phyloP scores from a whole-genome alignment of 2,797 vertebrate genomes.

The Oryzias sinensis region DNA sequence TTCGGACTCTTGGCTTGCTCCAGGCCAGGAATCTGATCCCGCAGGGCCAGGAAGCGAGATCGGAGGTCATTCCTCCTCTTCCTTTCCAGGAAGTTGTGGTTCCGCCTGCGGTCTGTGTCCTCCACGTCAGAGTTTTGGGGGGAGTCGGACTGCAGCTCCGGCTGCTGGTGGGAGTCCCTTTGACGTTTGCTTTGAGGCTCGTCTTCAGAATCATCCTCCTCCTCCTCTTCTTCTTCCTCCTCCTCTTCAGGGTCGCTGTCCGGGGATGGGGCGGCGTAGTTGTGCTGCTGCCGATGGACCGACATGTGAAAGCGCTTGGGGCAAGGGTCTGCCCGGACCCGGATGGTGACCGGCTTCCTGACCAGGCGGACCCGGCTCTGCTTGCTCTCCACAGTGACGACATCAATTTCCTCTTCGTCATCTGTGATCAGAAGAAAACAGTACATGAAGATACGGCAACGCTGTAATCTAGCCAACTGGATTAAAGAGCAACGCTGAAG shows the following conservation, averaged over 20 bases:
- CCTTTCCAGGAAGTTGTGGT: conserved; percentile 94
- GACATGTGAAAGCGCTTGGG: conserved; percentile 94
- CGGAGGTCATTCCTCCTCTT: conserved; percentile 93
- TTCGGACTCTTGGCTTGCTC: conserved; percentile 90
- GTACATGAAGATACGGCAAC: conserved; percentile 17
- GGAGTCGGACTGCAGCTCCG: conserved; percentile 65
- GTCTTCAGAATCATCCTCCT: conserved; percentile 46
- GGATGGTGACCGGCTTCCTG: conserved; percentile 89
- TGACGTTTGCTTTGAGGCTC: conserved; percentile 69
- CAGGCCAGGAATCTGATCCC: conserved; percentile 88
- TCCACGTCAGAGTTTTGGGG: conserved; percentile 78
- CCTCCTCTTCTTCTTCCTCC: conserved; percentile 37
- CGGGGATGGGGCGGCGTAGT: conserved; percentile 90
- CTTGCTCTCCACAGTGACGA: conserved; percentile 94
- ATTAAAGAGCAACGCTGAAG: not conserved
- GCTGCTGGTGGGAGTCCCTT: conserved; percentile 32
- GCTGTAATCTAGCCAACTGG: no score
- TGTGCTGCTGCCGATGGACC: conserved; percentile 94
- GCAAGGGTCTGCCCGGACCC: conserved; percentile 87
- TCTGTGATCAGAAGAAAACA: conserved; percentile 59
- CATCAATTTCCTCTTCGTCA: conserved; percentile 90
- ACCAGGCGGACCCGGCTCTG: conserved; percentile 83
- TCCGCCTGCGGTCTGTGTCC: conserved; percentile 89
- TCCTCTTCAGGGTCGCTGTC: conserved; percentile 76
- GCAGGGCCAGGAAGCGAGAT: conserved; percentile 87